A percentile compares a stretch with the other conserved stretches of the same genome.
These are phyloP conservation scores for Protophormia terraenovae DNA, from an alignment of 2,888 invertebrate species.

Conservation along the genomic window DNA sequence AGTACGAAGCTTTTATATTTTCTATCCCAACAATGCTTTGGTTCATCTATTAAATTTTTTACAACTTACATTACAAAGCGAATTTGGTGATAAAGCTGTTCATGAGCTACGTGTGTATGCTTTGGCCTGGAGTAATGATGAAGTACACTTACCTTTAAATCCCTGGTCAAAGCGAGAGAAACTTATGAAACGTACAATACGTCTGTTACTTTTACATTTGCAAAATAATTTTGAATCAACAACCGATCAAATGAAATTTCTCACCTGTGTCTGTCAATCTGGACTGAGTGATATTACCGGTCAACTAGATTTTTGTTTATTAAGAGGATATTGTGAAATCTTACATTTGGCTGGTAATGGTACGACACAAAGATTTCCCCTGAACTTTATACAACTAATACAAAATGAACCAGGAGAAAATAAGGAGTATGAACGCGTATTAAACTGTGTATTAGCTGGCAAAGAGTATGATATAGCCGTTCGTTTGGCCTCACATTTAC, in stretches of 20 bases:
- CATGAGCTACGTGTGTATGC: slow-evolving; percentile 79
- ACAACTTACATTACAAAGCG: slow-evolving; percentile 82
- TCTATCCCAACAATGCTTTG: slow-evolving; percentile 87
- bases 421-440: slow-evolving; percentile 82
- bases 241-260: slow-evolving; percentile 85
- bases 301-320: slow-evolving; percentile 81
- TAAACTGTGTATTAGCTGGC: slow-evolving; percentile 80
- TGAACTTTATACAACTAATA: slow-evolving; percentile 75
- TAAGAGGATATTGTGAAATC: slow-evolving; percentile 83
- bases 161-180: slow-evolving; percentile 82
- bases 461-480: slow-evolving; percentile 83
- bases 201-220: slow-evolving; percentile 84
- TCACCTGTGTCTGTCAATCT: slow-evolving; percentile 83
- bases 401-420: slow-evolving; percentile 68
- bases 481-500: slow-evolving; percentile 81
- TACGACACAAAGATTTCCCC: slow-evolving; percentile 64
- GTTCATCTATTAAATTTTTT: slow-evolving; percentile 84
- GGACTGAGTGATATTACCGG: slow-evolving; percentile 83
- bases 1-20: slow-evolving; percentile 86
- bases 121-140: slow-evolving; percentile 77
- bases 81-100: slow-evolving; percentile 82
- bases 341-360: slow-evolving; percentile 77
- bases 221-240: slow-evolving; percentile 85
- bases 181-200: slow-evolving; percentile 83
- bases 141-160: slow-evolving; percentile 67